Evolutionary conservation across 2,113 vertebrate genomes (phyloP).

Genomic region (Lates calcarifer): DNA sequence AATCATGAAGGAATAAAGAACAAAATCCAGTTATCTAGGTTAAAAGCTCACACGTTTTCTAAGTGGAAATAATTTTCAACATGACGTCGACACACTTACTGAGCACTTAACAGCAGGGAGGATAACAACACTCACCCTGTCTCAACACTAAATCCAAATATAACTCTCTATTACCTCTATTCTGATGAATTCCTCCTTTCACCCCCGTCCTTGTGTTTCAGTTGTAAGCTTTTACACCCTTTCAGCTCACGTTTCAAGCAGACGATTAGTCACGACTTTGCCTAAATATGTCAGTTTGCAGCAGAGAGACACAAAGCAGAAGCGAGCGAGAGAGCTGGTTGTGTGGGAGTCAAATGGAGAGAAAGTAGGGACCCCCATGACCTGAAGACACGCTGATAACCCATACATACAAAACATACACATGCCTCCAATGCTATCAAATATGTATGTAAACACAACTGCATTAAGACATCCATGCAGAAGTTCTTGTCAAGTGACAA

Average conservation of each 20-base stretch:
- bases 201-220: background rate
- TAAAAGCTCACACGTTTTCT: background rate
- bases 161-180: conserved; percentile 31
- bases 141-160: conserved; percentile 50
- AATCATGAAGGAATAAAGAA: background rate
- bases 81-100: conserved; percentile 35
- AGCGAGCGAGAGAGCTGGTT: conserved; percentile 4
- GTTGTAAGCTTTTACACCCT: conserved; percentile 40
- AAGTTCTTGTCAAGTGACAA: background rate
- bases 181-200: conserved; percentile 24
- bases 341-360: conserved; percentile 50
- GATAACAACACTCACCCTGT: conserved; percentile 43
- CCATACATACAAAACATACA: background rate
- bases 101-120: conserved; percentile 49
- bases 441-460: conserved; percentile 30
- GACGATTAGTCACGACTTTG: conserved; percentile 67
- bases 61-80: conserved; percentile 25
- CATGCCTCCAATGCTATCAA: background rate
- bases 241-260: conserved; percentile 48
- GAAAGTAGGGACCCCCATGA: conserved; percentile 37
- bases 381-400: conserved; percentile 49
- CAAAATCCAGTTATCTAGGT: background rate
- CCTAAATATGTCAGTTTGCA: conserved; percentile 76
- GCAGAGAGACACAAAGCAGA: conserved; percentile 73
- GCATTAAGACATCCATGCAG: conserved; percentile 1